These are phyloP conservation scores for zebrafish (Danio rerio) DNA, from an alignment of 2,113 vertebrate species.

Conservation along the genomic window GRCz12tu NC_133190.1:22095001-22095500, in stretches of 20 bases:
- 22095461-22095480: neutral
- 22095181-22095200: neutral
- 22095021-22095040: neutral
- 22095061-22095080: neutral
- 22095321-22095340: constrained; percentile 2
- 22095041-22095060: constrained; percentile 10
- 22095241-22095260: neutral
- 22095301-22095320: constrained; percentile 14
- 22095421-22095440: too few relatives aligned
- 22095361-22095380: neutral
- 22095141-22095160: constrained; percentile 6
- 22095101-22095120: constrained; percentile 8
- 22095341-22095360: neutral
- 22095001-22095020: neutral
- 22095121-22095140: neutral
- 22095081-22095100: constrained; percentile 17
- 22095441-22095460: too few relatives aligned
- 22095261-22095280: neutral
- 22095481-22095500: neutral
- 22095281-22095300: neutral
- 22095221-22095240: neutral
- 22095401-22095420: neutral
- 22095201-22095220: neutral
- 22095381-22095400: neutral
- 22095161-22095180: neutral